These are phyloP conservation scores for Rotaria magnacalcarata DNA, from an alignment of 2,888 invertebrate species.

Conservation along the genomic window DNA sequence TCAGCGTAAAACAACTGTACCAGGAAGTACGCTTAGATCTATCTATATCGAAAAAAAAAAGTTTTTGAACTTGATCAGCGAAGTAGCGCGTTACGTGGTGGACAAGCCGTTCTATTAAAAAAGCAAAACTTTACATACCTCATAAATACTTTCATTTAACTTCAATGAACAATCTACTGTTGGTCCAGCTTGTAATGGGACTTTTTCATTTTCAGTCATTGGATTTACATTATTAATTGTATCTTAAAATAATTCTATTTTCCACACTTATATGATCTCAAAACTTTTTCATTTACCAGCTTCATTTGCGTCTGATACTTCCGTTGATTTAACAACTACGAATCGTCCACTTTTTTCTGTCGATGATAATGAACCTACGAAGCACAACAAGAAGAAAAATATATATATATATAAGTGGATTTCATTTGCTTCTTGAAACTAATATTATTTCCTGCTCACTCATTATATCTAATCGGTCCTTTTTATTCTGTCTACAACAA, in stretches of 20 bases:
- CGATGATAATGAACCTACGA: background rate
- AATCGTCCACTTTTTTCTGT: conserved; percentile 1
- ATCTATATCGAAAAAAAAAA: no score
- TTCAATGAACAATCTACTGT: background rate
- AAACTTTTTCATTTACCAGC: background rate
- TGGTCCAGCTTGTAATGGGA: background rate
- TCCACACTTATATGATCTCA: no score
- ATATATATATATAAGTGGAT: background rate
- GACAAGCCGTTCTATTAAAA: background rate
- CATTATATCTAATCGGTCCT: background rate
- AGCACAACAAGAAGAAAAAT: no score
- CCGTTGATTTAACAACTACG: background rate
- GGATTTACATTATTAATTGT: background rate
- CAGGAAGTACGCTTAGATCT: no score
- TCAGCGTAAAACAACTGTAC: no score
- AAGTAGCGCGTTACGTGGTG: no score
- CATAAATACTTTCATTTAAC: conserved; percentile 10
- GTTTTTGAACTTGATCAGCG: no score
- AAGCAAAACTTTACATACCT: background rate
- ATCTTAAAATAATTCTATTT: background rate
- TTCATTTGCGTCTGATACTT: background rate
- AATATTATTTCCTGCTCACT: background rate
- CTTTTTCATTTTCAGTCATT: background rate
- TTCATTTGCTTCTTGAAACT: background rate
- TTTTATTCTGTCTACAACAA: no score